Conservation (phyloP, 2,888 invertebrate genomes). For the Apodemia zela region DNA sequence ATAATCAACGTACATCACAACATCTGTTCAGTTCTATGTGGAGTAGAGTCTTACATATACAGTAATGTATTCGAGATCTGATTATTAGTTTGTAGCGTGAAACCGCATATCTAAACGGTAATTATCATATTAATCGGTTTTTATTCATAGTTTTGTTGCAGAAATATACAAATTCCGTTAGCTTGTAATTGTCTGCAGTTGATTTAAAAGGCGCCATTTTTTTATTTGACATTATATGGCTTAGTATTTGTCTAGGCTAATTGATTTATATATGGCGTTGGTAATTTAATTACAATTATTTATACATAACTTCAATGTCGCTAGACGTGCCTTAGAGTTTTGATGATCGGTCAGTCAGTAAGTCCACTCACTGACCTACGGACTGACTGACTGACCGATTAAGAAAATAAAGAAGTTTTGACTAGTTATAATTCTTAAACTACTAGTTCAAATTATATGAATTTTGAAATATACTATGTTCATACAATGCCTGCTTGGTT, state of each 20-base stretch:
- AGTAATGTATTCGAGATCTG: slow-evolving; percentile 12
- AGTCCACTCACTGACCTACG: too few relatives aligned
- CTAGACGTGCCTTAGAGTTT: too few relatives aligned
- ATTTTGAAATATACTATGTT: too few relatives aligned
- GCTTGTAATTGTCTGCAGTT: slow-evolving; percentile 10
- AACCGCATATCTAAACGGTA: slow-evolving; percentile 27
- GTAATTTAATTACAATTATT: too few relatives aligned
- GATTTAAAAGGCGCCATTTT: slow-evolving; percentile 14
- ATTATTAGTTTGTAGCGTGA: slow-evolving; percentile 15
- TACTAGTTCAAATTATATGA: too few relatives aligned
- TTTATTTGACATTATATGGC: not conserved
- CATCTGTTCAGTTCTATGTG: not conserved
- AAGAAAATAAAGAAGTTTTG: too few relatives aligned
- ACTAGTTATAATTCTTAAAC: too few relatives aligned
- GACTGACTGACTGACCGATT: too few relatives aligned
- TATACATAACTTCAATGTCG: too few relatives aligned
- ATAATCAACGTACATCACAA: not conserved
- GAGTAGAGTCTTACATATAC: not conserved
- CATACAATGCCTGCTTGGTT: too few relatives aligned
- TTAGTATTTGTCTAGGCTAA: not conserved
- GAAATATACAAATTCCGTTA: slow-evolving; percentile 24
- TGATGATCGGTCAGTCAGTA: too few relatives aligned
- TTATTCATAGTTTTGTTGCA: slow-evolving; percentile 30
- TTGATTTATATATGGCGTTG: too few relatives aligned
- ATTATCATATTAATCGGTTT: slow-evolving; percentile 34